Percentiles rank a stretch among this genome's conserved stretches.
Evolutionary conservation across 2,888 invertebrate genomes (phyloP).

Genomic region (Acrobasis suavella): DNA sequence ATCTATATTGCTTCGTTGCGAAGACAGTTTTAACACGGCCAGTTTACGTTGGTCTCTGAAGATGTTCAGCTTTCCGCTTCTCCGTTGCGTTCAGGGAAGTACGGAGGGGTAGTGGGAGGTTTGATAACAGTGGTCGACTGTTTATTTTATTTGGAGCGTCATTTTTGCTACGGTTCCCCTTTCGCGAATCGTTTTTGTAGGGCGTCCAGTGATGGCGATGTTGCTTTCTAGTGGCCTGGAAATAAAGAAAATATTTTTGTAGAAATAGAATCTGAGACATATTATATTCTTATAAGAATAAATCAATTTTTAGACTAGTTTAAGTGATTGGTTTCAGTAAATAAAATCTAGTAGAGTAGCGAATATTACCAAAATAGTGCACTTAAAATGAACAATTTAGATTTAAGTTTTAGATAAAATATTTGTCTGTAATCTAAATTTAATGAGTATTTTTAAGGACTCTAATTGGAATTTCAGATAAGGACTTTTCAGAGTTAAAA

Average conservation of each 20-base stretch:
- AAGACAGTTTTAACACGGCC: slow-evolving; percentile 45
- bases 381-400: too few species aligned
- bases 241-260: slow-evolving; percentile 30
- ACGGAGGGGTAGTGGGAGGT: slow-evolving; percentile 36
- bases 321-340: too few species aligned
- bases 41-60: slow-evolving; percentile 36
- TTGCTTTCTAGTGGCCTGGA: slow-evolving; percentile 54
- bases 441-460: too few species aligned
- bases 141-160: slow-evolving; percentile 75
- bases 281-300: not conserved
- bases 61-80: slow-evolving; percentile 28
- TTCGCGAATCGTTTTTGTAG: slow-evolving; percentile 67
- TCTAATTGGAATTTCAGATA: too few species aligned
- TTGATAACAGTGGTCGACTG: slow-evolving; percentile 47
- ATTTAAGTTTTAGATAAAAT: too few species aligned
- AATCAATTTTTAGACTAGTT: not conserved
- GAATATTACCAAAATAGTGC: too few species aligned
- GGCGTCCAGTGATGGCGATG: slow-evolving; percentile 54
- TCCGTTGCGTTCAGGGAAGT: slow-evolving; percentile 29
- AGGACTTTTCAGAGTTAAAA: too few species aligned
- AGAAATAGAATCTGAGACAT: slow-evolving; percentile 3
- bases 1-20: slow-evolving; percentile 36
- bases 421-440: too few species aligned
- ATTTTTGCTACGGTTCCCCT: slow-evolving; percentile 73
- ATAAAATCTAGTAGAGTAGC: too few species aligned